Base-by-base conservation (phyloP, 2,888 invertebrate genomes). In the Globia sparganii region DNA sequence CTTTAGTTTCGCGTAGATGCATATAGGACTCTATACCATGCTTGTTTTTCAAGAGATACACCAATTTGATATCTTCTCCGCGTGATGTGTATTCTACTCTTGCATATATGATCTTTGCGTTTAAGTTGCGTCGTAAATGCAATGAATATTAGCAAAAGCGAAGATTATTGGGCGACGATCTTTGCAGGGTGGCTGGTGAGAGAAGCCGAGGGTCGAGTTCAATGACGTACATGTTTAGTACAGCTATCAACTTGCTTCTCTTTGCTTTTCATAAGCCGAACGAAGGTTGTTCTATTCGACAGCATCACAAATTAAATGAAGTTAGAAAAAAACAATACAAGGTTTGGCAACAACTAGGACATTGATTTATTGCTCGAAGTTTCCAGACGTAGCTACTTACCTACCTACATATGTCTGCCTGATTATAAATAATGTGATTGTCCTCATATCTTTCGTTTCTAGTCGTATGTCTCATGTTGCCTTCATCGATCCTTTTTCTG, bases 391-490 rank as follows among this genome's bases (percentile, higher is more conserved):
- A n/a, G 43, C n/a, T 75, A 53, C 43, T 46, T 58, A 67, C 31
- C n/a, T 66, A 70, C 34, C n/a, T n/a, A n/a, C n/a, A 53, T 66
- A 31, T 68, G 58, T 68, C 59, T 77, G 46, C 58, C 73, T 78
- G 65, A 78, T 81, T 58, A 70, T 70, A 78, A 66, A 61, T 81
- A 73, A 73, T 73, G 40, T 56, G 28, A 77, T 43, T 70, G 61
- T 58, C 53, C 37, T 66, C 28, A 77, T 80, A 64, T 72, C 3
- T 77, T 43, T 72, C 4, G 43, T 68, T 61, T 65, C 15, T 56
- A 69, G n/a, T 25, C 31, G 37, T 66, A 34, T n/a, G 15, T 56
- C 11, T 68, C 62, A 62, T 43, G 62, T 15, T 65, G 49, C 3
- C 25, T 13, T n/a, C 56, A 53, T 79, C 18, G 62, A 80, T 76